Evolutionary conservation across 1,140 invertebrate genomes (phyloP).

Genomic region (Epicauta chinensis): DNA sequence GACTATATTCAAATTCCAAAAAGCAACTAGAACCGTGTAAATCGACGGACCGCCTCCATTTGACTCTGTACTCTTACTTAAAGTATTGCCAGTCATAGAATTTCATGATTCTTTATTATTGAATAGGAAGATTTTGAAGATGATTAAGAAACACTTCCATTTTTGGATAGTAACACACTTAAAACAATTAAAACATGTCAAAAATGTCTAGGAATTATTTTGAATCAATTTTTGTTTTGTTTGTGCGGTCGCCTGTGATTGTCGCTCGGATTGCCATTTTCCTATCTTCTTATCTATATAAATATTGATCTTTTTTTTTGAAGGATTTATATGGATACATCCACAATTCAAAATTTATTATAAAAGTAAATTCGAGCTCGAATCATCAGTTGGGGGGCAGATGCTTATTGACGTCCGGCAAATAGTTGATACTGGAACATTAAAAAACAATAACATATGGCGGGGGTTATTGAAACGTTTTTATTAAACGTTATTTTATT

Average conservation of each 20-base stretch:
- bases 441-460: conserved; percentile 41
- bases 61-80: too few relatives aligned
- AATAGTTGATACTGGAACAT: conserved; percentile 71
- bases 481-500: conserved; percentile 4
- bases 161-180: conserved; percentile 18
- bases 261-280: conserved; percentile 36
- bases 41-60: too few relatives aligned
- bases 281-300: conserved; percentile 27
- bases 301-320: too few relatives aligned
- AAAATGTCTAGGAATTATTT: neutral
- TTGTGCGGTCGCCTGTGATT: conserved; percentile 33
- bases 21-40: too few relatives aligned
- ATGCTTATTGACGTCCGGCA: conserved; percentile 57
- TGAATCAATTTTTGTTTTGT: conserved; percentile 14
- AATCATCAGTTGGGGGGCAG: conserved; percentile 36
- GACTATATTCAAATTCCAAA: too few relatives aligned
- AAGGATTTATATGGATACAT: conserved; percentile 1
- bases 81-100: neutral
- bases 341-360: conserved; percentile 14
- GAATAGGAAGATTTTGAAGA: neutral
- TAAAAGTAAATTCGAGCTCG: conserved; percentile 26
- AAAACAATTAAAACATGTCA: conserved; percentile 13
- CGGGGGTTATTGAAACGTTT: conserved; percentile 21
- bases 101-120: neutral
- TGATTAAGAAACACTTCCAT: conserved; percentile 8